phyloP scores from a whole-genome alignment of 30 jellyfish, hydroid and myxozoan species.

The Turritopsis dohrnii region DNA sequence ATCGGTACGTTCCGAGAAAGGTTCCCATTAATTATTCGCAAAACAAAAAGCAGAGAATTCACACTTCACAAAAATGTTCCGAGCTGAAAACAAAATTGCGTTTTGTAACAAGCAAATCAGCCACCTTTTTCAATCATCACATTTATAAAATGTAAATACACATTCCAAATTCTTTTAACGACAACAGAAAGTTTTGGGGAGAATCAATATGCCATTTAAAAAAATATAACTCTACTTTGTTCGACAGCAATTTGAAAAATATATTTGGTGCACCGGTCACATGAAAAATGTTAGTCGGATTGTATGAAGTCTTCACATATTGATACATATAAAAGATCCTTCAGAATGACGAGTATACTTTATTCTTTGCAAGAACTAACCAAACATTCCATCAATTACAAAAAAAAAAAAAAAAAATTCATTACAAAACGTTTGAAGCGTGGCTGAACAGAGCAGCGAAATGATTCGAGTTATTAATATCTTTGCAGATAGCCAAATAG shows the following conservation, averaged over 20 bases:
- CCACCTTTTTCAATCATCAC: background rate
- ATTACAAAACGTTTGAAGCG: background rate
- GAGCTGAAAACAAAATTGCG: background rate
- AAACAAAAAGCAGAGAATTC: background rate
- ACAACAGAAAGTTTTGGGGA: background rate
- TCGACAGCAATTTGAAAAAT: background rate
- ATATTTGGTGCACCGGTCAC: background rate
- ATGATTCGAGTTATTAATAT: background rate
- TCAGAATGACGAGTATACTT: background rate
- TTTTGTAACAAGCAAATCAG: background rate
- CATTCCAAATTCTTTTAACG: background rate
- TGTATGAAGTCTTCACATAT: background rate
- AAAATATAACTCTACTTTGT: background rate
- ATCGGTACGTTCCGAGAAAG: too few relatives aligned
- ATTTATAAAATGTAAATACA: background rate
- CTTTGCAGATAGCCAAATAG: constrained; percentile 18
- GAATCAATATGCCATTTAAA: background rate
- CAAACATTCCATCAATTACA: background rate
- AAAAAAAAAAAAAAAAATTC: too few relatives aligned
- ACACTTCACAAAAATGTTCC: background rate
- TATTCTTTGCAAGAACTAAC: background rate
- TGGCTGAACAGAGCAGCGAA: background rate
- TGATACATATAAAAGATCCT: background rate
- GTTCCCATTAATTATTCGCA: too few relatives aligned
- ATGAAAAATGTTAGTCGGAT: background rate